Evolutionary conservation across 2,888 invertebrate genomes (phyloP), one percentile per base, ranked within the genome.

Genomic region (Campaea margaritaria): DNA sequence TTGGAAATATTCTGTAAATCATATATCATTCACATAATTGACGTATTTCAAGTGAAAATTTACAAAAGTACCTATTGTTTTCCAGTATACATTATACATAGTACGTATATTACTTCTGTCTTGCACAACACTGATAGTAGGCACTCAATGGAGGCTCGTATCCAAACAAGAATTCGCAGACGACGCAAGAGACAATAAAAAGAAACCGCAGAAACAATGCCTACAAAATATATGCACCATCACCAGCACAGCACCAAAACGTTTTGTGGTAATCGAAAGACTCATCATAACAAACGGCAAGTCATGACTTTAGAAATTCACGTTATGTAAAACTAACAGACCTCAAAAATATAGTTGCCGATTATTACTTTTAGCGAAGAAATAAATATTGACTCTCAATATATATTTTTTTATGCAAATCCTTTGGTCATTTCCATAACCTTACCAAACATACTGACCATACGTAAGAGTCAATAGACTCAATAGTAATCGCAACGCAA

Each of bases 161-260:
- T 45, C 58, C 54, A 55, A 44, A 51, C 55, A 62, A 58, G 62
- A 62, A 64, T 62, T 62, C 44, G 58, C 27, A 45, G 49, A 72
- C 72, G 75, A 76, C 69, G 73, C 74, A 75, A 74, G 70, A 70
- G 61, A 62, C 66, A 68, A 74, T 70, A 74, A 68, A 74, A 70
- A 74, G 70, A 75, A 79, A 76, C 71, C 68, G 64, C 55, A 70
- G 63, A 70, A 72, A 80, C 77, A 73, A 77, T 73, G 64, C 27
- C 5, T 31, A 36, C 14, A 41, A 13, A 46, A 31, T 41, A 43
- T 28, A 41, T 2, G 0, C 41, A 46, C 14, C 41, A 34, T 21
- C 51, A n/a, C 10, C 11, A 21, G 21, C 31, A 31, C 31, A 31
- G 31, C 31, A 31, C 31, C 31, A 31, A 9, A 31, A 31, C 9